Base-by-base conservation (phyloP, 1,140 invertebrate genomes). In the Drosophila athabasca region DNA sequence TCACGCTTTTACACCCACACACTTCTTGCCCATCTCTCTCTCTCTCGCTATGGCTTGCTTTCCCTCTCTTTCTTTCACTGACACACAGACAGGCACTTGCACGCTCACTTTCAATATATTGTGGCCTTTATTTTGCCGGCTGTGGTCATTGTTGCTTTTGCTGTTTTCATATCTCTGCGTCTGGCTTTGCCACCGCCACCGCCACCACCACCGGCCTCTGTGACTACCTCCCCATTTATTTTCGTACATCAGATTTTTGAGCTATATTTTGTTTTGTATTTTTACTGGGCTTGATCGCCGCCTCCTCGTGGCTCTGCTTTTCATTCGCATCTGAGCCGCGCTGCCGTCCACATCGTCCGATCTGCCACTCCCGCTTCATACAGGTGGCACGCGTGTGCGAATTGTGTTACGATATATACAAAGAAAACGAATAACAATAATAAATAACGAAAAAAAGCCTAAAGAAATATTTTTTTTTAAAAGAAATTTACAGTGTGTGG, bases 321-420 rank as follows among this genome's bases (percentile, higher is more conserved):
- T 88, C 82, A 85, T 82, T 85, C 76, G 70, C 67, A 62, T 85
- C 68, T 76, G 69, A 87, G 75, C 66, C 83, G 78, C 75, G 66
- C 52, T 75, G 49, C 65, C 62, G 75, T 55, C 24, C 75, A 69
- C 78, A 62, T 60, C 83, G 82, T 51, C 41, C 8, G 22, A 35
- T 22, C 52, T 50, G 19, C 49, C 17, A 44, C 29, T 48, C 29
- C 45, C 24, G 44, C 61, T 54, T 31, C 22, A 19, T 19, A 35
- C 50, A 64, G 13, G 65, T 49, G 17, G n/a, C 26, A 35, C 54
- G 54, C 53, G 54, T 60, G 67, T 71, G 26, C 31, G 29, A 6
- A 65, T 50, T 51, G 35, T 39, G 29, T 5, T 26, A 24, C 24
- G 24, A 22, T 31, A 29, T 68, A 43, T 49, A 39, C 54, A 69